Percentiles rank a stretch among this genome's conserved stretches.
phyloP scores from a whole-genome alignment of 2,888 invertebrate species.

The Fabriciana adippe region DNA sequence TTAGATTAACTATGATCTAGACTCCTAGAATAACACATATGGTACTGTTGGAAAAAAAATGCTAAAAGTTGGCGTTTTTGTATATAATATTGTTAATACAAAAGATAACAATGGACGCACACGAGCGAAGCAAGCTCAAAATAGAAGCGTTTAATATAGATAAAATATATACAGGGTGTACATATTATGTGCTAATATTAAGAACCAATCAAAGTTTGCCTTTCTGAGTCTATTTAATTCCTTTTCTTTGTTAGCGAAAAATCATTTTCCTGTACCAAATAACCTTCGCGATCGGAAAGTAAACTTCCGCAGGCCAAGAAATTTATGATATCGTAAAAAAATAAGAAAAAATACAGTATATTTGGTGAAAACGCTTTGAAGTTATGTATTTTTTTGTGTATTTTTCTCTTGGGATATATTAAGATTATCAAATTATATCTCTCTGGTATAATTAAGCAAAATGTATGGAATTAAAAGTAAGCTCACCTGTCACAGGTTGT shows the following conservation, averaged over 20 bases:
- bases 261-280: conserved; percentile 43
- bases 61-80: too few species aligned
- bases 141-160: too few species aligned
- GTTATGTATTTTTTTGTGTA: conserved; percentile 21
- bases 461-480: too few species aligned
- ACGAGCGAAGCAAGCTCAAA: too few species aligned
- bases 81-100: too few species aligned
- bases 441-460: not conserved
- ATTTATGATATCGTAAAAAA: conserved; percentile 48
- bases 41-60: too few species aligned
- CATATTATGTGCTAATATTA: conserved; percentile 21
- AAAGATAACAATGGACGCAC: too few species aligned
- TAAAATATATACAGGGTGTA: not conserved
- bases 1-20: too few species aligned
- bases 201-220: conserved; percentile 31
- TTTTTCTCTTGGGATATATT: conserved; percentile 17
- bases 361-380: conserved; percentile 31
- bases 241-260: conserved; percentile 41
- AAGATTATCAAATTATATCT: not conserved
- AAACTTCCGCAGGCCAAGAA: conserved; percentile 45
- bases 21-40: too few species aligned
- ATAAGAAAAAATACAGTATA: conserved; percentile 42
- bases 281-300: conserved; percentile 43
- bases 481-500: too few species aligned
- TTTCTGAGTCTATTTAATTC: conserved; percentile 36